Evolutionary conservation across 2,113 vertebrate species (phyloP), one percentile per base, ranked within the genome.

Genomic region (Oophaga pumilio): DNA sequence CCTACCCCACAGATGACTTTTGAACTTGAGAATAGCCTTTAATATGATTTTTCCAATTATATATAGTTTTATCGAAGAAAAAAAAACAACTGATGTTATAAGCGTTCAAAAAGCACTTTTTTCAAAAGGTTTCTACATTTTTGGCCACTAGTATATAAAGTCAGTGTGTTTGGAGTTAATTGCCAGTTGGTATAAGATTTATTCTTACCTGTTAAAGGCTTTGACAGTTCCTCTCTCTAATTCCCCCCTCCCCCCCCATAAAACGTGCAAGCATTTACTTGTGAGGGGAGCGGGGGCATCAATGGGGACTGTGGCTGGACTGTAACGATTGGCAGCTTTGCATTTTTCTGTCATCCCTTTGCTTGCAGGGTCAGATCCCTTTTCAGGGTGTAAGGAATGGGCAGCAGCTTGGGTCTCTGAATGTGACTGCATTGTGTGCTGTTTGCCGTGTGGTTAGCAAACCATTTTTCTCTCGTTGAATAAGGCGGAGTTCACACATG

Each of bases 281-380:
- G 28, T 33, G 28, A 71, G 26, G 12, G 14, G 68, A 8, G n/a
- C 26, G n/a, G 66, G 60, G 24, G 68, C n/a, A 15, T 8, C 13
- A 13, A 15, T 28, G 68, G 26, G 1, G 68, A 69, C 68, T 28
- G 8, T 62, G 24, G 62, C 62, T 66, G 62, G 4, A 20, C 9
- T 1, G 2, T 24, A 3, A 12, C 2, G 26, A 9, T 14, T 11
- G 76, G 50, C 76, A 24, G 76, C 59, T 64, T 80, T 33, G 17
- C 18, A 64, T 6, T 13, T n/a, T 90, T 87, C 82, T 76, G 87
- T 89, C 76, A 77, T 84, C 90, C 88, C 89, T 18, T 87, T 76
- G 76, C 85, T 82, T 92, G 90, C 85, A 90, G 89, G 91, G 91
- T 91, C 92, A 92, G 92, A 91, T 89, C 92, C 91, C 89, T 13